These are phyloP conservation scores for Ephialtes manifestator DNA, from an alignment of 2,888 invertebrate genomes.

Conservation along the genomic window DNA sequence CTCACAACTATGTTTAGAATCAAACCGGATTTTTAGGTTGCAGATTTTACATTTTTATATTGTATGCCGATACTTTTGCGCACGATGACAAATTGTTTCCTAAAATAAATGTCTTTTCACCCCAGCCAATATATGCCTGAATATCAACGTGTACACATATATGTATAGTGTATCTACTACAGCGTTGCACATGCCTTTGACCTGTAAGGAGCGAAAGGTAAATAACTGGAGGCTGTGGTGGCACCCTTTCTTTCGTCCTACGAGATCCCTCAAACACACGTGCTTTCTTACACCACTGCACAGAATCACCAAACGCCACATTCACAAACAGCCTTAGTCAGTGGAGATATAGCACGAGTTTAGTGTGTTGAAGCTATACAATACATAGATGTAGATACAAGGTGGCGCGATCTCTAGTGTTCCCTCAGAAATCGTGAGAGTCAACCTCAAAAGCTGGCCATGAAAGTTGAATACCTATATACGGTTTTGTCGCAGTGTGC, in stretches of 20 bases:
- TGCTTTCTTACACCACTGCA: slow-evolving; percentile 32
- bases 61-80: not conserved
- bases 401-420: not conserved
- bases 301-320: slow-evolving; percentile 1
- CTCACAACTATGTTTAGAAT: no score
- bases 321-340: slow-evolving; percentile 12
- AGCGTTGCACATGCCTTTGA: slow-evolving; percentile 49
- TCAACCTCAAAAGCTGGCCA: slow-evolving; percentile 36
- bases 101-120: not conserved
- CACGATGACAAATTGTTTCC: not conserved
- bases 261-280: slow-evolving; percentile 35
- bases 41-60: not conserved
- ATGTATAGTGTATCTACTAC: slow-evolving; percentile 34
- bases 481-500: not conserved
- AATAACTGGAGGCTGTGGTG: slow-evolving; percentile 70
- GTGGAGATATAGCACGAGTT: not conserved
- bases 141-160: slow-evolving; percentile 35
- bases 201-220: slow-evolving; percentile 59
- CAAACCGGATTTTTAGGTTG: no score
- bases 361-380: not conserved
- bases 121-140: not conserved
- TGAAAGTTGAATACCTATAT: slow-evolving; percentile 11
- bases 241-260: slow-evolving; percentile 56
- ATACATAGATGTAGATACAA: slow-evolving; percentile 9
- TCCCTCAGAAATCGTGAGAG: slow-evolving; percentile 43